Base-by-base conservation (phyloP, 2,888 invertebrate genomes). In the Mesochorus sp. region DNA sequence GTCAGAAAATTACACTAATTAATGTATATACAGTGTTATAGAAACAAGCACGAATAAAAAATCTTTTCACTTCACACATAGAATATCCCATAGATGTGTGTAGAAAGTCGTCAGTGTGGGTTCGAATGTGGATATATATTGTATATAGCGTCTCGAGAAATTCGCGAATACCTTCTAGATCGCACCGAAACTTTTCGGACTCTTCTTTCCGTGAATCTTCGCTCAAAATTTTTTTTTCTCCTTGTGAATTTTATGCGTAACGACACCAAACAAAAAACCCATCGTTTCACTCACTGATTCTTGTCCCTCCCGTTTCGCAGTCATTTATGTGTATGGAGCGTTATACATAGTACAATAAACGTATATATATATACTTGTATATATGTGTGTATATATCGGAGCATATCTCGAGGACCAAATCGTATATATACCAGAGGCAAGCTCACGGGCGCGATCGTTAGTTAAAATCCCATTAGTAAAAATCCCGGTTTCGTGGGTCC, bases 381-480 rank as follows among this genome's bases (percentile, higher is more conserved):
- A 34, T 28, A 26, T 31, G 31, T 47, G 8, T 62, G 21, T 19
- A 28, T 61, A 31, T 19, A 42, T n/a, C 31, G 24, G 14, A 31
- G 53, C 47, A 47, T 77, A 77, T 77, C 77, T 51, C 67, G 53
- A 67, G 62, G 28, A 55, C 67, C 49, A 72, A 61, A 77, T 77
- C 77, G 55, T 68, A 42, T 68, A 55, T 68, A 72, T 53, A 39
- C 53, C 21, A 47, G 47, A 49, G 73, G 37, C 47, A 55, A 68
- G 66, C 42, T 70, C 61, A 72, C 70, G 80, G 68, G 79, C 49
- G 66, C 81, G 84, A 85, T 87, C 86, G 87, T 88, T 87, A 86
- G 87, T 89, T 89, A 87, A 89, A 88, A 86, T 87, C 85, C 88
- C 87, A 89, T 90, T 89, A 89, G 86, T 84, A 82, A 78, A 85